phyloP scores from a whole-genome alignment of 2,113 vertebrate species.

The Podarcis raffonei region DNA sequence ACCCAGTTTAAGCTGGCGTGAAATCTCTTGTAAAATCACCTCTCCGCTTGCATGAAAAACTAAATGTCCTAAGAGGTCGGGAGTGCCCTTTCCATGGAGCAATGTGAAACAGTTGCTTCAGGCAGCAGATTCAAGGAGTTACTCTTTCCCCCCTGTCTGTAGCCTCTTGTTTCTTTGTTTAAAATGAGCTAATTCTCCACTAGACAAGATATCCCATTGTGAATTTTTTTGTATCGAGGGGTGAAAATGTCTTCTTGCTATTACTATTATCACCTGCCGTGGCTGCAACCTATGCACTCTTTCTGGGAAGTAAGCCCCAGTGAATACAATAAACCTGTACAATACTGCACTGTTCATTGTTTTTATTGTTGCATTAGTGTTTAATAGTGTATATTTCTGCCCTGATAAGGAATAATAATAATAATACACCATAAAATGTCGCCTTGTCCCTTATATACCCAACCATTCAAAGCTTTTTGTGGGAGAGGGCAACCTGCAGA shows the following conservation, averaged over 20 bases:
- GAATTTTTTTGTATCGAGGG: not conserved
- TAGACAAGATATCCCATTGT: not conserved
- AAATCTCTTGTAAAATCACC: slow-evolving; percentile 5
- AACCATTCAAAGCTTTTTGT: too few relatives aligned
- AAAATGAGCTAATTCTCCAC: not conserved
- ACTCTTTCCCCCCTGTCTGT: not conserved
- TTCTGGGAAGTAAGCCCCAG: not conserved
- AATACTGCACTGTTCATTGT: not conserved
- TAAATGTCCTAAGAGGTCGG: not conserved
- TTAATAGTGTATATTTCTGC: not conserved
- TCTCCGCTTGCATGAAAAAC: slow-evolving; percentile 1
- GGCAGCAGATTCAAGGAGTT: not conserved
- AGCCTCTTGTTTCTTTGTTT: too few relatives aligned
- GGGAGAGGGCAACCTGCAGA: too few relatives aligned
- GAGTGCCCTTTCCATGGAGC: not conserved
- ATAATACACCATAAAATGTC: too few relatives aligned
- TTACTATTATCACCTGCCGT: not conserved
- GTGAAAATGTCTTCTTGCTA: not conserved
- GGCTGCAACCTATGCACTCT: not conserved
- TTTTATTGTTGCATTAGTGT: not conserved
- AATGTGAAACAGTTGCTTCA: not conserved
- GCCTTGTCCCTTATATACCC: too few relatives aligned
- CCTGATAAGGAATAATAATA: not conserved
- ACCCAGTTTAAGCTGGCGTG: rapidly evolving
- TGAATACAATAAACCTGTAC: not conserved